Evolutionary conservation across 2,797 vertebrate genomes (phyloP).

Genomic region (Coregonus suidteri): DNA sequence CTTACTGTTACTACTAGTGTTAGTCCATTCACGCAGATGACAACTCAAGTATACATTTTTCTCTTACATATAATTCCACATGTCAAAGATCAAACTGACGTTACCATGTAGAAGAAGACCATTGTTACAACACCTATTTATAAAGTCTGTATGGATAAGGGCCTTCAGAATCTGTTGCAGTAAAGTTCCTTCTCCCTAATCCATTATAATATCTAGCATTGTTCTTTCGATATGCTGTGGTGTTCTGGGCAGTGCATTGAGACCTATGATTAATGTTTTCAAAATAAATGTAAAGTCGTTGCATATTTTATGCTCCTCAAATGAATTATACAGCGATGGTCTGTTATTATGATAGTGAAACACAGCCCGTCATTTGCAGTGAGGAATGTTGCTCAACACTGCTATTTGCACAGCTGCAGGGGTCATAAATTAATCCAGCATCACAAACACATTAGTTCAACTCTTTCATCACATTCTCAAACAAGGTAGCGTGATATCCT

Average conservation of each 20-base stretch:
- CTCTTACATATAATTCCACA: too few relatives aligned
- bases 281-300: slow-evolving; percentile 62
- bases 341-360: slow-evolving; percentile 57
- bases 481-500: slow-evolving; percentile 35
- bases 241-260: slow-evolving; percentile 32
- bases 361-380: slow-evolving; percentile 49
- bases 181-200: background rate
- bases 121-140: too few relatives aligned
- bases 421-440: slow-evolving; percentile 63
- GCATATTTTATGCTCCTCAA: slow-evolving; percentile 67
- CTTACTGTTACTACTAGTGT: too few relatives aligned
- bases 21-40: too few relatives aligned
- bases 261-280: slow-evolving; percentile 59
- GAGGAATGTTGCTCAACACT: slow-evolving; percentile 64
- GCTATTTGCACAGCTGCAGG: slow-evolving; percentile 71
- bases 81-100: background rate
- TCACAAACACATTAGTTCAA: slow-evolving; percentile 53
- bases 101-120: background rate
- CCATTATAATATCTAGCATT: slow-evolving; percentile 26
- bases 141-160: too few relatives aligned
- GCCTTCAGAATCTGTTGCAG: background rate
- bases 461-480: slow-evolving; percentile 56
- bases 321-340: slow-evolving; percentile 69
- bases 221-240: slow-evolving; percentile 40
- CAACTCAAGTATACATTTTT: too few relatives aligned